Evolutionary conservation across 2,113 vertebrate species (phyloP).

Genomic region (Dasyornis broadbenti): DNA sequence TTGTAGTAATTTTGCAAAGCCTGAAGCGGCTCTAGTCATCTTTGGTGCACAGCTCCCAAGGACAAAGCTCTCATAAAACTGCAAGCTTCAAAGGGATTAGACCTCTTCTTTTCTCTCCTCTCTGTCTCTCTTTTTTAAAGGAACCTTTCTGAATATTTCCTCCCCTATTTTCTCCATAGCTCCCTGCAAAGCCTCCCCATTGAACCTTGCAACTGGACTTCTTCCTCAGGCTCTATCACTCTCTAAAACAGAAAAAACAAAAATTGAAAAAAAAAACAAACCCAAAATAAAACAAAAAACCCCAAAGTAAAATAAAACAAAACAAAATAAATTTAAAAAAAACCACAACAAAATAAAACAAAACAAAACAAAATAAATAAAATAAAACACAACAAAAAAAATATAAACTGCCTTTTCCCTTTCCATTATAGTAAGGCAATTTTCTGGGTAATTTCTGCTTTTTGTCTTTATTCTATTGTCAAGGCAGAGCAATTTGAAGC

Average conservation of each 20-base stretch:
- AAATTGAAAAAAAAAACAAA: neutral
- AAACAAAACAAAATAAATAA: neutral
- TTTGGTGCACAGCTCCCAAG: conserved; percentile 43
- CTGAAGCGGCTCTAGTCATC: conserved; percentile 50
- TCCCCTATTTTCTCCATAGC: neutral
- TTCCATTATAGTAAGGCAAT: neutral
- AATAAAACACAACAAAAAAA: neutral
- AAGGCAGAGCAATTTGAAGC: neutral
- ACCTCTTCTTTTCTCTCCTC: conserved; percentile 22
- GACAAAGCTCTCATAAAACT: conserved; percentile 63
- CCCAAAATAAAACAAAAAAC: neutral
- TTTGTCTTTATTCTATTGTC: conserved; percentile 51
- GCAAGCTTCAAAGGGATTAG: conserved; percentile 62
- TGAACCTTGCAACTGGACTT: neutral
- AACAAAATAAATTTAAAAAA: neutral
- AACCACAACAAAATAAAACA: neutral
- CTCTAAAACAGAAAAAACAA: neutral
- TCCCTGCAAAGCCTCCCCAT: neutral
- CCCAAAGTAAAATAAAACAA: neutral
- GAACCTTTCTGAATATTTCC: neutral
- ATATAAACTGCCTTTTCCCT: neutral
- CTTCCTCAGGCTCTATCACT: neutral
- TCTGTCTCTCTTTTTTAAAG: neutral
- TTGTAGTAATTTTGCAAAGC: conserved; percentile 64
- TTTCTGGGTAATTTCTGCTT: conserved; percentile 32